phyloP scores from a whole-genome alignment of 2,888 invertebrate species.

The Prosopocoilus inquinatus region DNA sequence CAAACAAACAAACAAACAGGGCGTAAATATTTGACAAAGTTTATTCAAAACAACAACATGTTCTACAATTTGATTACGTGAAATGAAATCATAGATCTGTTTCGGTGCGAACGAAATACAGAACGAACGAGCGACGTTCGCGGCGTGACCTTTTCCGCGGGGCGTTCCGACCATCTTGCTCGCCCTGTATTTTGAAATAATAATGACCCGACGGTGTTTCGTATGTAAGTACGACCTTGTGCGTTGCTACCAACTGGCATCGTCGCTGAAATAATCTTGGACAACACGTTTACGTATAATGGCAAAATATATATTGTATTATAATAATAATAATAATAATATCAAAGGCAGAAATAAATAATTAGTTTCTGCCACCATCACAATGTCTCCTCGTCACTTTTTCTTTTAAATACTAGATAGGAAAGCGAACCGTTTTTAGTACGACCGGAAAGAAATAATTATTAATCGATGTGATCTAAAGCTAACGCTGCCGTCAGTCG shows the following conservation, averaged over 20 bases:
- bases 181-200: too few relatives aligned
- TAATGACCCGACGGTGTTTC: neutral
- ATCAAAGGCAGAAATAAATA: slow-evolving; percentile 20
- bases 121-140: neutral
- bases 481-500: too few relatives aligned
- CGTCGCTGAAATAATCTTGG: neutral
- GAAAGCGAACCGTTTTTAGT: too few relatives aligned
- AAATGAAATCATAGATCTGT: slow-evolving; percentile 11
- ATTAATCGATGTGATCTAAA: too few relatives aligned
- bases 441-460: too few relatives aligned
- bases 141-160: too few relatives aligned
- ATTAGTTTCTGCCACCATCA: slow-evolving; percentile 17
- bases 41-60: slow-evolving; percentile 22
- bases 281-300: slow-evolving; percentile 14
- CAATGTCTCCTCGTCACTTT: slow-evolving; percentile 6
- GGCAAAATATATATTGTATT: slow-evolving; percentile 9
- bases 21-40: slow-evolving; percentile 2
- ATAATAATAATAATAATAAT: too few relatives aligned
- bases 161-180: too few relatives aligned
- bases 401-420: too few relatives aligned
- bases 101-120: slow-evolving; percentile 1
- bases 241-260: slow-evolving; percentile 14
- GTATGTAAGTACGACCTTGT: slow-evolving; percentile 22
- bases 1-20: too few relatives aligned
- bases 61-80: slow-evolving; percentile 21